Evolutionary conservation across 2,888 invertebrate genomes (phyloP).

Genomic region (Ophion ventricosus): DNA sequence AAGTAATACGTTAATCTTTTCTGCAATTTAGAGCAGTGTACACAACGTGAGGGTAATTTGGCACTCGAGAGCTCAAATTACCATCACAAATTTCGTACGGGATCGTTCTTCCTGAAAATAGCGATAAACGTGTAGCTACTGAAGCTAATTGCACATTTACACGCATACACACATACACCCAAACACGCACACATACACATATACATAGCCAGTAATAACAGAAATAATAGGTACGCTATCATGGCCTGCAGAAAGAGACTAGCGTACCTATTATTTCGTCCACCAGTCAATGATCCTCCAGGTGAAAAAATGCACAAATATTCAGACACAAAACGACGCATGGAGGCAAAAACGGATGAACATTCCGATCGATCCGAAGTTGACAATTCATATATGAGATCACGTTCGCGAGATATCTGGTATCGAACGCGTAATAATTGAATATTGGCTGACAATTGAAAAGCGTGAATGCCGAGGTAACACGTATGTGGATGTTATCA

Average conservation of each 20-base stretch:
- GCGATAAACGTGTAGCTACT: background rate
- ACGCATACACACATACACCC: background rate
- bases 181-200: too few relatives aligned
- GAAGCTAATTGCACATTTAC: background rate
- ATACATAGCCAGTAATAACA: background rate
- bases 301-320: too few relatives aligned
- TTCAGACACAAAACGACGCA: background rate
- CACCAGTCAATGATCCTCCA: background rate
- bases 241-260: background rate
- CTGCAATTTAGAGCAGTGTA: background rate
- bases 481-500: background rate
- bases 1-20: background rate
- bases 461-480: background rate
- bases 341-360: background rate
- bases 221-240: background rate
- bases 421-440: background rate
- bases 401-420: background rate
- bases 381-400: background rate
- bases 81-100: background rate
- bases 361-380: background rate
- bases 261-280: background rate
- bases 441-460: background rate
- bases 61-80: background rate
- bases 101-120: background rate
- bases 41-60: background rate